These are phyloP conservation scores for Ornithoptera alexandrae DNA, from an alignment of 2,888 invertebrate genomes.

Conservation along the genomic window DNA sequence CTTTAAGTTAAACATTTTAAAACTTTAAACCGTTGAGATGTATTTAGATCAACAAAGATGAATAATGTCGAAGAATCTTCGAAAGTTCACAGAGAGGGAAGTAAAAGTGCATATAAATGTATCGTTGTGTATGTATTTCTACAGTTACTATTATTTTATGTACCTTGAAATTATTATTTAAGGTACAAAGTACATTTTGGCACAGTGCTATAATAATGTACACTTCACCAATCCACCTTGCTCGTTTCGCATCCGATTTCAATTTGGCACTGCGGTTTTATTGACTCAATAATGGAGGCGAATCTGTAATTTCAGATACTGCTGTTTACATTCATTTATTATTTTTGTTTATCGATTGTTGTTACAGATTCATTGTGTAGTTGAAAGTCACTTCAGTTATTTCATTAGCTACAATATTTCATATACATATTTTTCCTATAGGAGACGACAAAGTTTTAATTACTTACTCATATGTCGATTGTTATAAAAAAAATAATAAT, in stretches of 20 bases:
- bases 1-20: no score
- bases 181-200: background rate
- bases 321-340: constrained; percentile 15
- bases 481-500: no score
- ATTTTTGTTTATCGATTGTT: background rate
- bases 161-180: no score
- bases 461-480: no score
- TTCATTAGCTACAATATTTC: background rate
- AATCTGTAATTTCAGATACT: constrained; percentile 10
- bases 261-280: constrained; percentile 24
- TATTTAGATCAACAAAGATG: no score
- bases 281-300: constrained; percentile 25
- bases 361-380: background rate
- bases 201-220: background rate
- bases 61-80: background rate
- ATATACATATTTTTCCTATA: no score
- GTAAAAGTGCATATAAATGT: background rate
- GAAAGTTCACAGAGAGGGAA: background rate
- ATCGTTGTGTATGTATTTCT: no score
- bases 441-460: no score
- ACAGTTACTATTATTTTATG: no score
- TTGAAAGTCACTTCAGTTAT: background rate
- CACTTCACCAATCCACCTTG: constrained; percentile 9
- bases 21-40: no score
- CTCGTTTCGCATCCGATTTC: constrained; percentile 15